These are phyloP conservation scores for Cryptus armator DNA, from an alignment of 2,888 invertebrate species.

Conservation along the genomic window DNA sequence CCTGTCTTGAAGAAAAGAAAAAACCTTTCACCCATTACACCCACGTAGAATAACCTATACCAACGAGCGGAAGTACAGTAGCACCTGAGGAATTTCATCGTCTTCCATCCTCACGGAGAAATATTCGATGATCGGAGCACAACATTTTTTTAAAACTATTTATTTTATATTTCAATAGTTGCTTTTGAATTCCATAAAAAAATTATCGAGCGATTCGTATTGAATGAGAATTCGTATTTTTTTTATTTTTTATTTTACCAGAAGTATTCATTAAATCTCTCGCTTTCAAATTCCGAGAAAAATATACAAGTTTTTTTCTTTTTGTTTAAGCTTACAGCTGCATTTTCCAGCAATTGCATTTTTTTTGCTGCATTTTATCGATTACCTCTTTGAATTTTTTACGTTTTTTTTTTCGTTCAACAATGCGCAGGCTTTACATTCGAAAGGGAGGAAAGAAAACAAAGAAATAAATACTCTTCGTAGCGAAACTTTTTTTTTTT, in stretches of 20 bases:
- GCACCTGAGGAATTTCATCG: constrained; percentile 46
- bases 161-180: background rate
- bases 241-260: background rate
- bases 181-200: background rate
- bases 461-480: background rate
- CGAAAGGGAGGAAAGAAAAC: background rate
- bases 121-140: background rate
- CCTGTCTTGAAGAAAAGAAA: constrained; percentile 75
- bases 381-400: background rate
- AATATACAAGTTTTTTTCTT: background rate
- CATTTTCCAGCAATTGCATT: background rate
- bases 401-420: background rate
- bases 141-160: background rate
- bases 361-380: background rate
- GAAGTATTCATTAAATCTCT: background rate
- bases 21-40: constrained; percentile 83
- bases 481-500: constrained; percentile 1
- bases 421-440: background rate
- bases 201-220: background rate
- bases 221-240: background rate
- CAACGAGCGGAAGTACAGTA: constrained; percentile 37
- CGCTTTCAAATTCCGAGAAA: background rate
- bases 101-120: background rate
- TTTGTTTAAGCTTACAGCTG: background rate
- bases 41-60: constrained; percentile 73